phyloP scores from a whole-genome alignment of 2,888 invertebrate species.

The Drosophila paranaensis region DNA sequence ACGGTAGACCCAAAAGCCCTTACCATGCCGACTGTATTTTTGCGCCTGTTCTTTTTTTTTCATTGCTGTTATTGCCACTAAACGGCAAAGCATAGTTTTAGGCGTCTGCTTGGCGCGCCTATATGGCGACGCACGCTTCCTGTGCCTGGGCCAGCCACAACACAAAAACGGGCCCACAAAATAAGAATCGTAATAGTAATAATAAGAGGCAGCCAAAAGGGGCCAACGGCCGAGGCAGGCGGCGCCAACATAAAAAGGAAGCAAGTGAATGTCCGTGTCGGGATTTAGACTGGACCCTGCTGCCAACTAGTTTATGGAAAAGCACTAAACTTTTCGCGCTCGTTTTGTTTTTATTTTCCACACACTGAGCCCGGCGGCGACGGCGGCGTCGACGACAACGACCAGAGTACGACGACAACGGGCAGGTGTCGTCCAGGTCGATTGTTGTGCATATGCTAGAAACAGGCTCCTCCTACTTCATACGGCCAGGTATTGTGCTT shows the following conservation, averaged over 20 bases:
- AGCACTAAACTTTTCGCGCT: constrained; percentile 62
- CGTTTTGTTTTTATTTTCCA: constrained; percentile 50
- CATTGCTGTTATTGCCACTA: constrained; percentile 72
- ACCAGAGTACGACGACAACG: constrained; percentile 10
- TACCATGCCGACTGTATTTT: constrained; percentile 1
- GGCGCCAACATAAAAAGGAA: constrained; percentile 62
- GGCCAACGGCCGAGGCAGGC: constrained; percentile 65
- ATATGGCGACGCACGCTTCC: constrained; percentile 75
- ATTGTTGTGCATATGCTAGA: constrained; percentile 49
- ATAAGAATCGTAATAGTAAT: constrained; percentile 71
- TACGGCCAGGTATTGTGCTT: constrained; percentile 51
- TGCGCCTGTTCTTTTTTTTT: constrained; percentile 33
- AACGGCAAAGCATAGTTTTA: constrained; percentile 78
- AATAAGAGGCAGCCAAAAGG: constrained; percentile 61
- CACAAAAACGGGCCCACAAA: constrained; percentile 45
- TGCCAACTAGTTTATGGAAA: constrained; percentile 71
- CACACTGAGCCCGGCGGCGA: constrained; percentile 9
- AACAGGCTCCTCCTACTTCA: constrained; percentile 5
- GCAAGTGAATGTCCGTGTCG: constrained; percentile 29
- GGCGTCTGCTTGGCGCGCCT: constrained; percentile 78
- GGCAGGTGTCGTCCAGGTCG: constrained; percentile 59
- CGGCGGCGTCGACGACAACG: constrained; percentile 1
- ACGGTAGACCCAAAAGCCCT: constrained; percentile 17
- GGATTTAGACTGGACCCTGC: constrained; percentile 20
- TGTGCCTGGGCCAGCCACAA: constrained; percentile 31